A percentile compares a stretch with the other conserved stretches of the same genome.
Evolutionary conservation across 2,888 invertebrate species (phyloP).

Genomic region (Nipponacmea schrenckii): DNA sequence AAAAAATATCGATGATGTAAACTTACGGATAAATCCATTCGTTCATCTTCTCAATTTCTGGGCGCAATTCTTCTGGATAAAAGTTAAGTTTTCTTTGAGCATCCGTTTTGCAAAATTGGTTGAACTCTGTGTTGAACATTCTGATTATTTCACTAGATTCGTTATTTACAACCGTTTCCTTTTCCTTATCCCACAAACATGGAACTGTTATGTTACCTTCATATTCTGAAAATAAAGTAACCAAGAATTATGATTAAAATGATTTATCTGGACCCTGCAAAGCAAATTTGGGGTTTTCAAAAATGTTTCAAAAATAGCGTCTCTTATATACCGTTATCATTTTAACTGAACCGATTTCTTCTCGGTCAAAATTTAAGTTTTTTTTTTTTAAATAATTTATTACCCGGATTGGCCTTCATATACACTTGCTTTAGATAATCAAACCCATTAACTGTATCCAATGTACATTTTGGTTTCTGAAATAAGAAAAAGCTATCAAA

Average conservation of each 20-base stretch:
- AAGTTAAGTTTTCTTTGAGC: conserved; percentile 54
- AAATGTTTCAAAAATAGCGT: too few species aligned
- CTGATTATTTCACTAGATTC: conserved; percentile 65
- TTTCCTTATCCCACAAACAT: conserved; percentile 60
- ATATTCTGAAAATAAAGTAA: conserved; percentile 45
- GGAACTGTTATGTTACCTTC: conserved; percentile 57
- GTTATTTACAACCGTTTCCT: conserved; percentile 60
- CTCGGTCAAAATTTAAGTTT: too few species aligned
- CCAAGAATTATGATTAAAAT: too few species aligned
- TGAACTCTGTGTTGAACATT: conserved; percentile 63
- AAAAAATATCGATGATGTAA: too few species aligned
- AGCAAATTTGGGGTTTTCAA: too few species aligned
- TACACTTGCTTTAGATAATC: conserved; percentile 51
- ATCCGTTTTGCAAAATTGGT: conserved; percentile 56
- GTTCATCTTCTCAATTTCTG: conserved; percentile 57
- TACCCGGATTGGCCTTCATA: conserved; percentile 48
- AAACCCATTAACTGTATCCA: conserved; percentile 51
- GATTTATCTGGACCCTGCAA: too few species aligned
- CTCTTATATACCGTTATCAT: too few species aligned
- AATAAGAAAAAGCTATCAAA: neutral
- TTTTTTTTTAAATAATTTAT: too few species aligned
- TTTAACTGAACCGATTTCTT: too few species aligned
- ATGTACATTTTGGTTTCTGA: conserved; percentile 37
- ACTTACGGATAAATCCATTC: conserved; percentile 61
- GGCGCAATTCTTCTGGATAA: conserved; percentile 52